A percentile compares a stretch with the other conserved stretches of the same genome.
phyloP scores from a whole-genome alignment of 2,888 invertebrate genomes.

The Mongoloraphidia duomilia region DNA sequence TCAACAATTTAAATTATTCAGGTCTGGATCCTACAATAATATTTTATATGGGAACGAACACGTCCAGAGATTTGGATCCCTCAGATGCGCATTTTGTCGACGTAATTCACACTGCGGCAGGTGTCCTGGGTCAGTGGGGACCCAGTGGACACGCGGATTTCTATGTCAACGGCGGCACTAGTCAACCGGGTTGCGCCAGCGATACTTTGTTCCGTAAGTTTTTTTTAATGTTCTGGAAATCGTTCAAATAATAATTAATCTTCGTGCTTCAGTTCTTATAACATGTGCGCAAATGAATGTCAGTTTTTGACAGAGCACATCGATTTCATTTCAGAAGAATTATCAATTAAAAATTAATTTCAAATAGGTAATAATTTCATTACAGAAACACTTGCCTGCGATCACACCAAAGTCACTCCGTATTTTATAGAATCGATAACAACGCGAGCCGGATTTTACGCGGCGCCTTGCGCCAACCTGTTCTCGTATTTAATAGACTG shows the following conservation, averaged over 20 bases:
- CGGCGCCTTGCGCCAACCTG: constrained; percentile 68
- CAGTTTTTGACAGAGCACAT: too few relatives aligned
- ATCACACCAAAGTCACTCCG: constrained; percentile 81
- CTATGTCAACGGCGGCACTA: constrained; percentile 77
- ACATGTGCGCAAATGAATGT: too few relatives aligned
- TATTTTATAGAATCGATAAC: constrained; percentile 83
- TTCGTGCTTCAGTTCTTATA: neutral
- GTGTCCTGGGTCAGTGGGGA: constrained; percentile 79
- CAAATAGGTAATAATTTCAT: constrained; percentile 10
- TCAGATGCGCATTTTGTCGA: constrained; percentile 74
- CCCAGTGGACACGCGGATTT: constrained; percentile 81
- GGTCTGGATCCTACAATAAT: constrained; percentile 75
- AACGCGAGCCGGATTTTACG: constrained; percentile 66
- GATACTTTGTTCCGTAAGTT: constrained; percentile 66
- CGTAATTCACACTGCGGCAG: constrained; percentile 72
- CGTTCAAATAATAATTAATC: too few relatives aligned
- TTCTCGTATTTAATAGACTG: constrained; percentile 74
- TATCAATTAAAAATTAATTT: too few relatives aligned
- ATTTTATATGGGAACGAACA: constrained; percentile 71
- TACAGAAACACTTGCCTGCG: constrained; percentile 73
- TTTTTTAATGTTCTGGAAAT: neutral
- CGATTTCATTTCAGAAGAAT: too few relatives aligned
- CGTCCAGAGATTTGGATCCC: constrained; percentile 64
- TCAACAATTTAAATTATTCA: constrained; percentile 22
- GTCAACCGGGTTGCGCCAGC: constrained; percentile 75